These are phyloP conservation scores for Xiphydria camelus DNA, from an alignment of 2,888 invertebrate species.

Conservation along the genomic window DNA sequence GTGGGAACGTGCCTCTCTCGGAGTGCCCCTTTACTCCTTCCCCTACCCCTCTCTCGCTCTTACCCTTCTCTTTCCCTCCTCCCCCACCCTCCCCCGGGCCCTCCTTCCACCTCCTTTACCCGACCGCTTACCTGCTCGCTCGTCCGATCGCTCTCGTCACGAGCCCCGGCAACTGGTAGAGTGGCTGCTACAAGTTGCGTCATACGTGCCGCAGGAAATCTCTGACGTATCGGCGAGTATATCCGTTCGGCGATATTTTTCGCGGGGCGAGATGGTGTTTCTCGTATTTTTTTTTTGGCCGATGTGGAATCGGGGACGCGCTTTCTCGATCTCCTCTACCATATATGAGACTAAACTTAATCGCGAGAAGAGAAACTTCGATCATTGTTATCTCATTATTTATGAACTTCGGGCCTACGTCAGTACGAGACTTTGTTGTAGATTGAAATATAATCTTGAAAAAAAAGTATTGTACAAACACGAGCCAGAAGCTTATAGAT, in stretches of 20 bases:
- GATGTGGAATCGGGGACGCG: too few species aligned
- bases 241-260: neutral
- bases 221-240: conserved; percentile 11
- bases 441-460: too few species aligned
- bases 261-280: neutral
- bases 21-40: too few species aligned
- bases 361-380: too few species aligned
- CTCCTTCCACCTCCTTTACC: conserved; percentile 60
- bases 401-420: too few species aligned
- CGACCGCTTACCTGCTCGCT: conserved; percentile 58
- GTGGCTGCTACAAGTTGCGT: conserved; percentile 48
- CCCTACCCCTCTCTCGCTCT: neutral
- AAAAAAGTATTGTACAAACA: too few species aligned
- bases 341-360: too few species aligned
- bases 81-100: conserved; percentile 60
- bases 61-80: conserved; percentile 18
- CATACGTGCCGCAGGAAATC: conserved; percentile 26
- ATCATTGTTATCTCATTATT: too few species aligned
- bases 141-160: conserved; percentile 38
- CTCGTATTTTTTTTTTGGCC: too few species aligned
- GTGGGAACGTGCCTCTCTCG: conserved; percentile 56
- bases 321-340: too few species aligned
- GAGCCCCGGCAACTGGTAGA: conserved; percentile 33
- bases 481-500: too few species aligned
- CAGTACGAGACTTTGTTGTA: too few species aligned